Evolutionary conservation across 1,140 invertebrate species (phyloP), one percentile per base, ranked within the genome.

Genomic region (Bradysia coprophila): DNA sequence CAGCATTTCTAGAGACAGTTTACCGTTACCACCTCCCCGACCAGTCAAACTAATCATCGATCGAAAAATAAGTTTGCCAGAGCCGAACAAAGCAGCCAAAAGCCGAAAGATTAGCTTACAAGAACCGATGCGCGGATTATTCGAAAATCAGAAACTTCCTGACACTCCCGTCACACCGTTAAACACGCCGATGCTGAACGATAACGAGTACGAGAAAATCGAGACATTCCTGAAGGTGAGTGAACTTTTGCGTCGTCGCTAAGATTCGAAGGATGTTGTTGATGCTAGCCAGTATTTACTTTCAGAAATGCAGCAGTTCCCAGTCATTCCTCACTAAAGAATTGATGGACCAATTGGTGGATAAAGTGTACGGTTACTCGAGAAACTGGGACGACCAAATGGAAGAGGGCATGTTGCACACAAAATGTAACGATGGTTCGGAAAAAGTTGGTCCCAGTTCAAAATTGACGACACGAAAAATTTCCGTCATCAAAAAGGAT

Each of bases 381-480:
- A 21, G 10, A 11, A 16, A 9, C 6, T 36, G 33, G 33, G 33
- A 36, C 18, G 33, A 6, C n/a, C 33, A 36, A 16, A 36, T n/a
- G 10, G 6, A 6, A 28, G 10, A 16, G 21, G 11, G 18, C 4
- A 18, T 18, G 4, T 15, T 34, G 32, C 3, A 34, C 11, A 18
- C 11, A 16, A 4, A 9, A 18, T 21, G 20, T 16, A 22, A 39
- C 16, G 38, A 39, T 23, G 38, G 38, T 39, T 39, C 38, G n/a
- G 4, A 3, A 4, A 16, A 39, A 6, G 19, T 21, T 21, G 16
- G 11, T 2, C 38, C 38, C 6, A 21, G 15, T 22, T 39, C 38
- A 39, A 39, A 23, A 39, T 13, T 39, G 15, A 16, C 38, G n/a
- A 22, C 38, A 2, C 9, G 38, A 39, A 39, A 39, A 23, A 39